Conservation (phyloP, 1,140 invertebrate species). For the fruit fly (Drosophila melanogaster) region Release_6_plus_ISO1_MT NT_033779.5:1980501-1981000, state of each 20-base stretch:
- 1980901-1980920: too few relatives aligned
- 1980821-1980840: too few relatives aligned
- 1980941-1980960: too few relatives aligned
- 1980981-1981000: too few relatives aligned
- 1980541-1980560: slow-evolving; percentile 89
- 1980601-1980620: slow-evolving; percentile 88
- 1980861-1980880: too few relatives aligned
- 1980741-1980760: too few relatives aligned
- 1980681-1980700: slow-evolving; percentile 28
- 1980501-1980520: not conserved
- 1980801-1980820: too few relatives aligned
- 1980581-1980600: slow-evolving; percentile 91
- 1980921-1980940: too few relatives aligned
- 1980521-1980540: slow-evolving; percentile 12
- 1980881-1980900: too few relatives aligned
- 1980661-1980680: slow-evolving; percentile 49
- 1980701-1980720: slow-evolving; percentile 5
- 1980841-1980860: too few relatives aligned
- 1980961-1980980: too few relatives aligned
- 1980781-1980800: too few relatives aligned
- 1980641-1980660: slow-evolving; percentile 46
- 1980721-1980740: not conserved
- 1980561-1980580: slow-evolving; percentile 93
- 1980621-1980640: slow-evolving; percentile 51
- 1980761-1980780: not conserved